A percentile compares a stretch with the other conserved stretches of the same genome.
phyloP scores from a whole-genome alignment of 2,888 invertebrate genomes.

The Mylabris sibirica region DNA sequence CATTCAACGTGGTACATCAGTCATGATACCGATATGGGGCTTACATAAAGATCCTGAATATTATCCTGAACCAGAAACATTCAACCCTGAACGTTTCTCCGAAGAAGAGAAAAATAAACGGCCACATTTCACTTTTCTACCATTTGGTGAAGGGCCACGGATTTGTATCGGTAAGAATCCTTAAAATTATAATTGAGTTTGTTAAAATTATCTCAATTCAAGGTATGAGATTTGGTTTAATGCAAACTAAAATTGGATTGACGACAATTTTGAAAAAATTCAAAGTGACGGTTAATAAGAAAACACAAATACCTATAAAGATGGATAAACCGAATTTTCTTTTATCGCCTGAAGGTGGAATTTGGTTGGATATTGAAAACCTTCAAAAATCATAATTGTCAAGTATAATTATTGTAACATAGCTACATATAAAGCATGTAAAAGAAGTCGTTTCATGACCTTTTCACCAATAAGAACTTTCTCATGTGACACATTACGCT shows the following conservation, averaged over 20 bases:
- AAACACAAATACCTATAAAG: conserved; percentile 44
- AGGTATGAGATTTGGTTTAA: conserved; percentile 52
- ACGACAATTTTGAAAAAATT: conserved; percentile 42
- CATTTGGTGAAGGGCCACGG: conserved; percentile 55
- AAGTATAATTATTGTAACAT: not conserved
- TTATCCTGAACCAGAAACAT: conserved; percentile 41
- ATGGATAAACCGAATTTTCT: conserved; percentile 36
- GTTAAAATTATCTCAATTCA: conserved; percentile 23
- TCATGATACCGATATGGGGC: conserved; percentile 48
- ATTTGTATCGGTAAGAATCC: conserved; percentile 50
- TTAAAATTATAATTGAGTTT: not conserved
- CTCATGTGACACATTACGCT: too few species aligned
- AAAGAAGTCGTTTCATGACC: too few species aligned
- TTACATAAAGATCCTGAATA: conserved; percentile 40
- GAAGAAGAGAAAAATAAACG: conserved; percentile 29
- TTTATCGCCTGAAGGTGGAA: conserved; percentile 36
- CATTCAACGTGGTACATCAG: conserved; percentile 50
- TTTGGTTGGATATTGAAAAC: conserved; percentile 41
- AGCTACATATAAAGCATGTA: too few species aligned
- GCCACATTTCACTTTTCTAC: conserved; percentile 40
- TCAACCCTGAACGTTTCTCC: conserved; percentile 40
- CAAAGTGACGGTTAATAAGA: conserved; percentile 41
- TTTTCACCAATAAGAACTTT: too few species aligned
- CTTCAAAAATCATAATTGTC: not conserved
- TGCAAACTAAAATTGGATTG: conserved; percentile 50